A percentile compares a stretch with the other conserved stretches of the same genome.
Conservation (phyloP, 2,797 vertebrate genomes). For the Pteronotus mesoamericanus region DNA sequence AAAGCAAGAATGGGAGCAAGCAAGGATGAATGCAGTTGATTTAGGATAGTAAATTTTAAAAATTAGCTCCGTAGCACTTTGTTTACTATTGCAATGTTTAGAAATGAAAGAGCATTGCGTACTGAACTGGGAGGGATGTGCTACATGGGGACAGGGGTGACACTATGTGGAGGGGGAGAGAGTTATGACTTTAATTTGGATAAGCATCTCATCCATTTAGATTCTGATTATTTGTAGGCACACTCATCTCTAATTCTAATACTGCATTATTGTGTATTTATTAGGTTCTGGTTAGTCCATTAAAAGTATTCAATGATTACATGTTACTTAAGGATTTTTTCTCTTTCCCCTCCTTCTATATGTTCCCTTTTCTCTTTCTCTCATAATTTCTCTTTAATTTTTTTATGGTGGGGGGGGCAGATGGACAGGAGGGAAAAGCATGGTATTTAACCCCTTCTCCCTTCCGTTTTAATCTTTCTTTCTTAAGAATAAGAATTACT, state of each 20-base stretch:
- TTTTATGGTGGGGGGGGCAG: rapidly evolving
- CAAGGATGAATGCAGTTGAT: background rate
- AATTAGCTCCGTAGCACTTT: background rate
- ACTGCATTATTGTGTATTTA: background rate
- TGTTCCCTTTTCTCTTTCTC: background rate
- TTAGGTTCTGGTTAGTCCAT: background rate
- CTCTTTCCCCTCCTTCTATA: no score
- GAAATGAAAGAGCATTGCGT: background rate
- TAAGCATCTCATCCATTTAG: background rate
- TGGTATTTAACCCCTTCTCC: background rate
- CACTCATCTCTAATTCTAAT: background rate
- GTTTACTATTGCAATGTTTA: background rate
- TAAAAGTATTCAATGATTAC: background rate
- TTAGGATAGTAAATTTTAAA: background rate
- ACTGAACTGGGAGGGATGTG: background rate
- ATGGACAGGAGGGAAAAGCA: background rate
- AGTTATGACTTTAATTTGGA: background rate
- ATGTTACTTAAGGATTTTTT: background rate
- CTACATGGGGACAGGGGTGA: background rate
- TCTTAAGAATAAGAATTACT: background rate
- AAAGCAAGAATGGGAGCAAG: background rate
- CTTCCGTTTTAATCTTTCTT: background rate
- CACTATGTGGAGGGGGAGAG: background rate
- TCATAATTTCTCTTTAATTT: background rate
- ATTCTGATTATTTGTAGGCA: constrained; percentile 12